phyloP scores from a whole-genome alignment of 2,113 vertebrate species.

The Aptenodytes forsteri region DNA sequence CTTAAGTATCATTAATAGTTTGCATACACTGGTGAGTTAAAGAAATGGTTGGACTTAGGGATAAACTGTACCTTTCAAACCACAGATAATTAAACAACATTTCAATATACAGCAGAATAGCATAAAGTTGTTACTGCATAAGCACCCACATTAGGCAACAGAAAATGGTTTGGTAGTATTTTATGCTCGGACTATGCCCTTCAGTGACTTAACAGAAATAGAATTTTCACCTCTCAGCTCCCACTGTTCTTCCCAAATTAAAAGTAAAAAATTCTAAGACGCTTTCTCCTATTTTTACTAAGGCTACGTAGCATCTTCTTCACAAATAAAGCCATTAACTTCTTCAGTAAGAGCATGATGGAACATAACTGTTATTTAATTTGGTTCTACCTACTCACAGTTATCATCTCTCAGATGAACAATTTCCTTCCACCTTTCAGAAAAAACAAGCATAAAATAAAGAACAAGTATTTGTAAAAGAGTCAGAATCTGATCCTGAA shows the following conservation, averaged over 20 bases:
- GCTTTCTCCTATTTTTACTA: neutral
- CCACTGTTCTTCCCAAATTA: neutral
- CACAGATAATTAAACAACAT: neutral
- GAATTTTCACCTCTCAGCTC: neutral
- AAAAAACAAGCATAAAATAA: neutral
- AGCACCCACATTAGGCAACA: neutral
- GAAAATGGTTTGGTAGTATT: neutral
- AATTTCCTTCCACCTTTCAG: neutral
- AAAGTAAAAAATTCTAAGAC: neutral
- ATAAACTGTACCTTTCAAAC: neutral
- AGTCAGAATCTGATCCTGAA: neutral
- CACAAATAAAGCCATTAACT: neutral
- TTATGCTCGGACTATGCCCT: neutral
- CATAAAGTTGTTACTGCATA: neutral
- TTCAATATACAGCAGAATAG: neutral
- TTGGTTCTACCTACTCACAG: neutral
- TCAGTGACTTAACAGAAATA: neutral
- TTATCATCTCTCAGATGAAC: neutral
- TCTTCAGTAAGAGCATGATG: neutral
- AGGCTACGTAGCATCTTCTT: neutral
- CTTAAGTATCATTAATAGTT: slow-evolving; percentile 68
- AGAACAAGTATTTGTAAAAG: neutral
- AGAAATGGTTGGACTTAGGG: neutral
- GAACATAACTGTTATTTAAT: neutral
- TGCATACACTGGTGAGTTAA: slow-evolving; percentile 60